Conservation (phyloP, 2,113 vertebrate species). For the Callionymus lyra region DNA sequence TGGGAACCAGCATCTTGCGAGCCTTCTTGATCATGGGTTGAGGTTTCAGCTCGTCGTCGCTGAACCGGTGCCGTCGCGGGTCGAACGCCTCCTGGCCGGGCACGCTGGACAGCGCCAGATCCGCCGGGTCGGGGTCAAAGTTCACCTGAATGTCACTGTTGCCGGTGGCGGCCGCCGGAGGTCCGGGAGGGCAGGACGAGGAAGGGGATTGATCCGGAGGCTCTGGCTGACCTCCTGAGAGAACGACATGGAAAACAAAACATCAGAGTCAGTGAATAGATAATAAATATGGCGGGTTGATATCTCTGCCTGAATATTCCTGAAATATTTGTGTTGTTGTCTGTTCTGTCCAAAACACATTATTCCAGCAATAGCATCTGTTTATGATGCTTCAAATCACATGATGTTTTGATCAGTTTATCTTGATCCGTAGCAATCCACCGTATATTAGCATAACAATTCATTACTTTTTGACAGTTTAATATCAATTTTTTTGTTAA, state of each 20-base stretch:
- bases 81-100: constrained; percentile 87
- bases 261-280: too few relatives aligned
- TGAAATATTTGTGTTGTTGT: too few relatives aligned
- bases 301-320: too few relatives aligned
- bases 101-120: constrained; percentile 83
- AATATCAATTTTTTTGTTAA: too few relatives aligned
- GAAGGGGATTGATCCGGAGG: constrained; percentile 58
- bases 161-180: constrained; percentile 41
- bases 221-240: constrained; percentile 57
- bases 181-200: constrained; percentile 51
- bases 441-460: too few relatives aligned
- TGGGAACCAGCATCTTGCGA: constrained; percentile 80
- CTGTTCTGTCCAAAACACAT: too few relatives aligned
- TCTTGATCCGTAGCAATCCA: too few relatives aligned
- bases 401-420: too few relatives aligned
- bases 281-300: too few relatives aligned
- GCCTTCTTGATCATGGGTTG: constrained; percentile 85
- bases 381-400: too few relatives aligned
- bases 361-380: too few relatives aligned
- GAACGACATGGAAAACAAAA: neutral
- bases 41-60: constrained; percentile 79
- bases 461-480: too few relatives aligned
- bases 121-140: constrained; percentile 84
- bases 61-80: constrained; percentile 79
- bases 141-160: constrained; percentile 75